A percentile compares a stretch with the other conserved stretches of the same genome.
Evolutionary conservation across 2,797 vertebrate species (phyloP).

Genomic region (Fratercula arctica): DNA sequence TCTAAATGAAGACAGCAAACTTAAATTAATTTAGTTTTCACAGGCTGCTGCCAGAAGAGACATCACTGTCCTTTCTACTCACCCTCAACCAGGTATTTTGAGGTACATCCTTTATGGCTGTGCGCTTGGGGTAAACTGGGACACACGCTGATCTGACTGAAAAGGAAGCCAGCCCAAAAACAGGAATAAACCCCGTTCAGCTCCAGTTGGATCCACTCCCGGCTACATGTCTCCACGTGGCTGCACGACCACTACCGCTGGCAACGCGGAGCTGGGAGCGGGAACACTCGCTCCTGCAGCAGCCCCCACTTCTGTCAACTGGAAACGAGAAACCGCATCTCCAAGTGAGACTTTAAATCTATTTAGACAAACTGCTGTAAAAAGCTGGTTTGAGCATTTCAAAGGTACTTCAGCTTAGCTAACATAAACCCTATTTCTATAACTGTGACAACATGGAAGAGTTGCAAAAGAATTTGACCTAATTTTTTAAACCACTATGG

Average conservation of each 20-base stretch:
- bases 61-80: background rate
- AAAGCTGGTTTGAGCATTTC: constrained; percentile 10
- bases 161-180: background rate
- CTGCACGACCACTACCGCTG: background rate
- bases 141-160: background rate
- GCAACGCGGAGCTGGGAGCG: background rate
- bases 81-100: background rate
- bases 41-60: background rate
- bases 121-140: background rate
- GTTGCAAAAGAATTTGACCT: constrained; percentile 11
- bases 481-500: background rate
- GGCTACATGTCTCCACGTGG: background rate
- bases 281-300: background rate
- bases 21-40: background rate
- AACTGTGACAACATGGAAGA: background rate
- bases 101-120: background rate
- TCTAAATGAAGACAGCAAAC: background rate
- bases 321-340: background rate
- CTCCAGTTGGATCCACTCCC: background rate
- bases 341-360: background rate
- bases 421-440: background rate
- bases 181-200: background rate
- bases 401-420: background rate
- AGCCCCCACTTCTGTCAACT: background rate
- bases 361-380: background rate